These are phyloP conservation scores for Lampropteryx suffumata DNA, from an alignment of 2,888 invertebrate species.

Conservation along the genomic window DNA sequence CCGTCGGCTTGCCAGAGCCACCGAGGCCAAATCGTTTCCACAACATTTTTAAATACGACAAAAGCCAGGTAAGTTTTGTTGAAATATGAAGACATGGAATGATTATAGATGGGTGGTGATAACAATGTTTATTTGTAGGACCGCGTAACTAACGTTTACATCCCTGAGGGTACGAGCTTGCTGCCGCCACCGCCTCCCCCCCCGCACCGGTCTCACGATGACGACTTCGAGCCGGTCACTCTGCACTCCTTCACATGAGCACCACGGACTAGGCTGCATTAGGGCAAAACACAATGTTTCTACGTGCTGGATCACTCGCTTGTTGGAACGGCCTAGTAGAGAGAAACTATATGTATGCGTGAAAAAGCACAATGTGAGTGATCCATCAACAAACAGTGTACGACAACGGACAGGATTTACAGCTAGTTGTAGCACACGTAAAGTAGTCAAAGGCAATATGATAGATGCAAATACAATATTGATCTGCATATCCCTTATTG, in stretches of 20 bases:
- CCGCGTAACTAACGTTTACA: slow-evolving; percentile 83
- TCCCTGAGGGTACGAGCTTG: slow-evolving; percentile 87
- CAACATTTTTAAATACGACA: slow-evolving; percentile 90
- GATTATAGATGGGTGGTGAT: neutral
- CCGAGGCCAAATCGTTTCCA: slow-evolving; percentile 69
- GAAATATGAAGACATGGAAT: neutral
- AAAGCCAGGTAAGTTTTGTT: slow-evolving; percentile 82
- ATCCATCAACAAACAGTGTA: slow-evolving; percentile 18
- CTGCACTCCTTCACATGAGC: slow-evolving; percentile 77
- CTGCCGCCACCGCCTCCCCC: slow-evolving; percentile 86
- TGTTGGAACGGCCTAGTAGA: slow-evolving; percentile 5
- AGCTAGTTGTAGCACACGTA: slow-evolving; percentile 11
- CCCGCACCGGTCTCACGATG: slow-evolving; percentile 68
- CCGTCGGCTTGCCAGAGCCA: slow-evolving; percentile 54
- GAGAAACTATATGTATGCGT: neutral
- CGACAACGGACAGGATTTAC: slow-evolving; percentile 8
- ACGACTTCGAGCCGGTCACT: slow-evolving; percentile 84
- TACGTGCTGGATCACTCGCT: slow-evolving; percentile 19
- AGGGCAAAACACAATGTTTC: slow-evolving; percentile 14
- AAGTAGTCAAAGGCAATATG: slow-evolving; percentile 12
- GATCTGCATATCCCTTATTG: slow-evolving; percentile 13
- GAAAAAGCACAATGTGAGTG: slow-evolving; percentile 15
- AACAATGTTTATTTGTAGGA: slow-evolving; percentile 65
- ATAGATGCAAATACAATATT: slow-evolving; percentile 13
- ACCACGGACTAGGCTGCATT: slow-evolving; percentile 5